A percentile compares a stretch with the other conserved stretches of the same genome.
phyloP scores from a whole-genome alignment of 2,888 invertebrate genomes.

The Pseudanteris insignis region DNA sequence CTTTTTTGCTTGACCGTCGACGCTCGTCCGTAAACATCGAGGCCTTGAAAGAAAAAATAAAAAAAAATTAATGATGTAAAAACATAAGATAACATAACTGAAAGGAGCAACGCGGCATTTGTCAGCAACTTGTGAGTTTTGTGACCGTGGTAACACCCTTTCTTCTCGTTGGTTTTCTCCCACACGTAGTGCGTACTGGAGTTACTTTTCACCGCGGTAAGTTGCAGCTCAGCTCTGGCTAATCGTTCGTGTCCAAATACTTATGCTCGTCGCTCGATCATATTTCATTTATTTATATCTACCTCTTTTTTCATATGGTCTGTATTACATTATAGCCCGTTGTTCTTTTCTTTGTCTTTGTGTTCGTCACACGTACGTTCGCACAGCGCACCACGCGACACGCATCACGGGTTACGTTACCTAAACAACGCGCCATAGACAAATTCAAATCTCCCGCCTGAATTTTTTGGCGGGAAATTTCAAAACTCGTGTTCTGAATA shows the following conservation, averaged over 20 bases:
- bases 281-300: constrained; percentile 59
- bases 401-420: constrained; percentile 15
- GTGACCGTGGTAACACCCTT: constrained; percentile 68
- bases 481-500: neutral
- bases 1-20: too few species aligned
- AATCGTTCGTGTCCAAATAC: constrained; percentile 60
- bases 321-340: constrained; percentile 45
- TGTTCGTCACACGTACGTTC: constrained; percentile 48
- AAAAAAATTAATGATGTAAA: too few species aligned
- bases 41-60: too few species aligned
- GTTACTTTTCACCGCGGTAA: constrained; percentile 98
- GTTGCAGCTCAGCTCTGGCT: constrained; percentile 74
- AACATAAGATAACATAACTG: too few species aligned
- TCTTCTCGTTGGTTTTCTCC: constrained; percentile 67
- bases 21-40: too few species aligned
- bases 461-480: too few species aligned
- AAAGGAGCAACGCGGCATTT: constrained; percentile 56
- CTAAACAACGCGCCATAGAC: constrained; percentile 3
- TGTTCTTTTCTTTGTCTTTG: constrained; percentile 38
- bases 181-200: constrained; percentile 94
- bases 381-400: constrained; percentile 16
- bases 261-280: constrained; percentile 61
- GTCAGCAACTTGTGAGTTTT: constrained; percentile 61
- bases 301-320: constrained; percentile 49
- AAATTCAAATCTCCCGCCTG: too few species aligned